Base-by-base conservation (phyloP, 2,888 invertebrate species). In the Chydorus sphaericus region DNA sequence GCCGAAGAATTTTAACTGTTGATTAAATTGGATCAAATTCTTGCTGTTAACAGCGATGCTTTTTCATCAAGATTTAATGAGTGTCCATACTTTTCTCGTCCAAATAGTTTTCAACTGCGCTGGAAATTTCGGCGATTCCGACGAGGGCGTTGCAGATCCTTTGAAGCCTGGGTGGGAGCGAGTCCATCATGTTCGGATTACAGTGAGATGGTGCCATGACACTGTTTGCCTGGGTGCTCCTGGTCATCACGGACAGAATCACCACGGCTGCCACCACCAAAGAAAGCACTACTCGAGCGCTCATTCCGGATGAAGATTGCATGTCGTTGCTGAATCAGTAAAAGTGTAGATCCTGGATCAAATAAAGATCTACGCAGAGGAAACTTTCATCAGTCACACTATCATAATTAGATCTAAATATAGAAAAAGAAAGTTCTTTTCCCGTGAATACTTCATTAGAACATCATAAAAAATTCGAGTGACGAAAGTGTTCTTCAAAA, bases 111-210 rank as follows among this genome's bases (percentile, higher is more conserved):
- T 80, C 80, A 69, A 80, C 78, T 6, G 79, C 79, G 55, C 77
- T 77, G 28, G 71, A 69, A 52, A 80, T 74, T 62, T 80, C 78
- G 49, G 79, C 74, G 70, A 80, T 76, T 61, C 78, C 80, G 64
- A 78, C 77, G n/a, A 82, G 74, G 6, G 79, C 79, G 61, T 76
- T 75, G 65, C 81, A 82, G 68, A 81, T 77, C 62, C 72, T 71
- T 61, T 79, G 73, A 49, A 80, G 76, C 63, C 78, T 75, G 28
- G 78, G 75, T 2, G 80, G 79, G 63, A 80, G 76, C 63, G 79
- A 78, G 58, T 79, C 78, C 2, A 78, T 62, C 52, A 74, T 71
- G 1, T 75, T 76, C 8, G 76, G 75, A 65, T 73, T 76, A 70
- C 80, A 81, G 60, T 78, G 76, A 3, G 74, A 71, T 36, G 77